These are phyloP conservation scores for Tadarida brasiliensis DNA, from an alignment of 2,797 vertebrate genomes.

Conservation along the genomic window DNA sequence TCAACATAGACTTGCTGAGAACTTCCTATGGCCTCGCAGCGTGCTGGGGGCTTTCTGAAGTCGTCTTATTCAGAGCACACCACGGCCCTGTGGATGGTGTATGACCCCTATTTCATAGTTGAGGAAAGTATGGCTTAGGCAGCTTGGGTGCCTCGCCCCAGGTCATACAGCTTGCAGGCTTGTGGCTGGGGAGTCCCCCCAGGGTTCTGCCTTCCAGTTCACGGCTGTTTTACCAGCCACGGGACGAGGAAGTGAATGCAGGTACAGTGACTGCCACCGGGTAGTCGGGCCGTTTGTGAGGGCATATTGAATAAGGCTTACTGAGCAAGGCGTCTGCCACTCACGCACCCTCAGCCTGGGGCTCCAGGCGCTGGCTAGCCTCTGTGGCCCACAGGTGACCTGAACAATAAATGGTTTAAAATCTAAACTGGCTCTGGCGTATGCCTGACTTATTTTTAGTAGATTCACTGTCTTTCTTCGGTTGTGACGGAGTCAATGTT, in stretches of 20 bases:
- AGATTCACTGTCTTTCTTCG: not conserved
- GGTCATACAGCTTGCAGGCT: not conserved
- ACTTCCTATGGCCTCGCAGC: not conserved
- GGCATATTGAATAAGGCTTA: not conserved
- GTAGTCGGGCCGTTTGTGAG: fast-evolving
- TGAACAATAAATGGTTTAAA: not conserved
- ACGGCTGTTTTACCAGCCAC: fast-evolving
- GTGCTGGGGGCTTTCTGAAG: fast-evolving
- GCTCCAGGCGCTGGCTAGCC: not conserved
- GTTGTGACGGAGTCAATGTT: not conserved
- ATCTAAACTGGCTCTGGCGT: not conserved
- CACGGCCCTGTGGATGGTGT: not conserved
- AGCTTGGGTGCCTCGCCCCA: not conserved
- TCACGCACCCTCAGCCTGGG: not conserved
- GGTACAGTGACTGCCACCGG: not conserved
- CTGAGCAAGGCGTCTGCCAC: not conserved
- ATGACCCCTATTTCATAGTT: fast-evolving
- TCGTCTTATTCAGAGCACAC: not conserved
- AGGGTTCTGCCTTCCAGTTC: not conserved
- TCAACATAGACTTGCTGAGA: not conserved
- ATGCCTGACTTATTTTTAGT: not conserved
- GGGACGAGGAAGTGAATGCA: fast-evolving
- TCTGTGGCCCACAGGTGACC: fast-evolving
- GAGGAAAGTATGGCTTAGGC: not conserved
- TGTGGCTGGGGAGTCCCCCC: not conserved